Evolutionary conservation across 2,888 invertebrate species (phyloP).

Genomic region (Tolmerus cingulatus): DNA sequence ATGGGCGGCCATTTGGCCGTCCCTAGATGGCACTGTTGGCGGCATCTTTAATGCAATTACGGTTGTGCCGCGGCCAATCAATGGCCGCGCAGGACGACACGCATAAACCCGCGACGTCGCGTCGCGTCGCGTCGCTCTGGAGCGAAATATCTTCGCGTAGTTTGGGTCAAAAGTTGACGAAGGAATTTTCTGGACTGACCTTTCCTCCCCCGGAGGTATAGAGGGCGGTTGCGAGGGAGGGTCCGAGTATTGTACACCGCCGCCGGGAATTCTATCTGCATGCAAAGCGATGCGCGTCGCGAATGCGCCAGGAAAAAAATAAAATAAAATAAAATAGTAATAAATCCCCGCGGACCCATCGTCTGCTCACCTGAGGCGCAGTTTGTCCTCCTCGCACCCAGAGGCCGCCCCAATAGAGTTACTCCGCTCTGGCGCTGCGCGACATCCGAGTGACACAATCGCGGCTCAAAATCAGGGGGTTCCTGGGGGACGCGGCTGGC

Average conservation of each 20-base stretch:
- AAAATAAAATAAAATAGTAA: not conserved
- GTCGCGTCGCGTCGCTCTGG: no score
- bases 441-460: conserved; percentile 37
- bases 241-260: not conserved
- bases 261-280: not conserved
- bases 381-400: not conserved
- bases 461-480: conserved; percentile 11
- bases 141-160: not conserved
- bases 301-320: not conserved
- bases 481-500: not conserved
- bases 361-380: not conserved
- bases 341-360: not conserved
- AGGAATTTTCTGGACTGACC: not conserved
- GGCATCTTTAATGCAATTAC: conserved; percentile 40
- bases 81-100: not conserved
- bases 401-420: not conserved
- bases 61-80: not conserved
- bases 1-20: not conserved
- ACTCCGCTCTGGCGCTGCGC: conserved; percentile 4
- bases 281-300: not conserved
- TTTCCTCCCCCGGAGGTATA: not conserved
- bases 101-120: not conserved
- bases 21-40: conserved; percentile 14
- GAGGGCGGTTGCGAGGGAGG: not conserved
- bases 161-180: conserved; percentile 32